Conservation (phyloP, 2,888 invertebrate species). For the Anoplius nigerrimus region DNA sequence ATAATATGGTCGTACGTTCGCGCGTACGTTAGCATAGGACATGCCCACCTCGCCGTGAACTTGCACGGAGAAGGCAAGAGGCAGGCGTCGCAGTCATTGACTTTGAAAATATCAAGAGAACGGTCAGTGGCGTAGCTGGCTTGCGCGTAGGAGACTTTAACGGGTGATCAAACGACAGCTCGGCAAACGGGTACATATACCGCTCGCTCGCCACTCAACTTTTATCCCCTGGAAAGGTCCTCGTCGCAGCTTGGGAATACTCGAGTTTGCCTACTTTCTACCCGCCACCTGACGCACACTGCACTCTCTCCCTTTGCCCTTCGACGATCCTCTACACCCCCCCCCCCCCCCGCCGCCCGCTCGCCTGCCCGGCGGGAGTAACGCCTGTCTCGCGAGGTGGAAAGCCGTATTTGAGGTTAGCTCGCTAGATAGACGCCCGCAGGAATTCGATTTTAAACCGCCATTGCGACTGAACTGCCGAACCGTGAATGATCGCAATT, state of each 20-base stretch:
- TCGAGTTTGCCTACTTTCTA: too few species aligned
- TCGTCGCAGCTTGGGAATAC: neutral
- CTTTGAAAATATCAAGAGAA: constrained; percentile 62
- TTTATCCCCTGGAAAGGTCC: neutral
- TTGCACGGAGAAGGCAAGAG: constrained; percentile 27
- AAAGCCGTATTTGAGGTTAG: neutral
- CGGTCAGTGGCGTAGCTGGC: constrained; percentile 55
- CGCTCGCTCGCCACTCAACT: neutral
- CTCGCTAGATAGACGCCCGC: neutral
- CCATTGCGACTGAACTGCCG: neutral
- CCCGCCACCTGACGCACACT: too few species aligned
- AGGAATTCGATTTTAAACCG: neutral
- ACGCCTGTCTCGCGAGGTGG: too few species aligned
- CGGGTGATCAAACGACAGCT: constrained; percentile 57
- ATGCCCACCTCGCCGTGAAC: constrained; percentile 36
- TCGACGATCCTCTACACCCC: too few species aligned
- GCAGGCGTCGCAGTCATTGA: constrained; percentile 56
- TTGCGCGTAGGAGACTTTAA: constrained; percentile 60
- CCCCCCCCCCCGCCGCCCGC: too few species aligned
- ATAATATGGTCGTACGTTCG: neutral
- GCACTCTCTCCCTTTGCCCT: too few species aligned
- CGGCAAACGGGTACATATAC: constrained; percentile 20
- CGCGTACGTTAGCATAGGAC: too few species aligned
- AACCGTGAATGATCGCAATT: constrained; percentile 6
- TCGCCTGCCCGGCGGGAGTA: too few species aligned